Evolutionary conservation across 2,888 invertebrate species (phyloP).

Genomic region (Pachydiplax longipennis): DNA sequence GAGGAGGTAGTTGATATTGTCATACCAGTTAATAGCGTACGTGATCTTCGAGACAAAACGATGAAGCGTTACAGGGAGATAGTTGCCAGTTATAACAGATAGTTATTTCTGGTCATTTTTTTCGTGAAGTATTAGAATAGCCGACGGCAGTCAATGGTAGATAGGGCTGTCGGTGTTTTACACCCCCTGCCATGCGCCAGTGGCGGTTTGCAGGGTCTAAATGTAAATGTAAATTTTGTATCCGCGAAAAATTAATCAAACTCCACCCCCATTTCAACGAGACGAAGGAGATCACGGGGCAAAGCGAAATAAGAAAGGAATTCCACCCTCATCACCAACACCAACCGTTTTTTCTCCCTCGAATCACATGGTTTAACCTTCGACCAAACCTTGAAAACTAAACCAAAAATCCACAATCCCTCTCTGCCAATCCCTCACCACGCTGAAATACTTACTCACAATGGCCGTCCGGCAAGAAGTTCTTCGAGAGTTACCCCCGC

Average conservation of each 20-base stretch:
- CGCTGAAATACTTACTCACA: not conserved
- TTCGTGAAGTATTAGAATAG: no score
- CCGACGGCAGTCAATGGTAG: no score
- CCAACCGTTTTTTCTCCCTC: not conserved
- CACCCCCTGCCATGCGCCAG: no score
- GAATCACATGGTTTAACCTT: not conserved
- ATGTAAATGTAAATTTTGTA: no score
- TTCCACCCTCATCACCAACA: not conserved
- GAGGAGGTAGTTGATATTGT: no score
- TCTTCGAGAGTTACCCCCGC: not conserved
- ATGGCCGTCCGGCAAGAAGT: not conserved
- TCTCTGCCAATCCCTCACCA: not conserved
- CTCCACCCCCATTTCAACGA: not conserved
- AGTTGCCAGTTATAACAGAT: no score
- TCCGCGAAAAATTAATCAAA: not conserved
- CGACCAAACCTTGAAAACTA: not conserved
- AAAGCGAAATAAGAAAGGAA: not conserved
- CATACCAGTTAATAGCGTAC: no score
- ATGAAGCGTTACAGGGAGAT: no score
- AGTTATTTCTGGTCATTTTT: no score
- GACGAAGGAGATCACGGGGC: not conserved
- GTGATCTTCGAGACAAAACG: no score
- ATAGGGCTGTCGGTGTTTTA: no score
- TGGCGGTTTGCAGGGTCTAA: no score
- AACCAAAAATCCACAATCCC: not conserved